Conservation (phyloP, 2,888 invertebrate species). For the Hirudinaria manillensis region DNA sequence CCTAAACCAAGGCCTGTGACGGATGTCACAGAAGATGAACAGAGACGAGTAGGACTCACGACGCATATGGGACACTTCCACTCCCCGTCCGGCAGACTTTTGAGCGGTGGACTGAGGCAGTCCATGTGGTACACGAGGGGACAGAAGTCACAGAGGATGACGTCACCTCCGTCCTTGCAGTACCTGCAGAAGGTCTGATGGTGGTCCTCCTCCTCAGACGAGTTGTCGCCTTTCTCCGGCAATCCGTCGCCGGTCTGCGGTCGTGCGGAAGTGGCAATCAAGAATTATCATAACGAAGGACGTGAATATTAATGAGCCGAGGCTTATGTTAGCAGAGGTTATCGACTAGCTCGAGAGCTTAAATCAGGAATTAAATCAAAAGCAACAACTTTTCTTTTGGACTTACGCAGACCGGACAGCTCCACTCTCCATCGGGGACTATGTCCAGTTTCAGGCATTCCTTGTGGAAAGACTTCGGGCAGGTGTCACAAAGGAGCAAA, state of each 20-base stretch:
- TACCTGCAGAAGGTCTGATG: constrained; percentile 36
- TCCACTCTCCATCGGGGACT: constrained; percentile 42
- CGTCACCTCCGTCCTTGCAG: constrained; percentile 41
- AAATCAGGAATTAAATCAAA: not conserved
- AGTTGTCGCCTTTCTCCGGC: constrained; percentile 35
- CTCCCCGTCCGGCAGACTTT: constrained; percentile 41
- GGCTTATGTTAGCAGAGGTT: not conserved
- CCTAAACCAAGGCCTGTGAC: no score
- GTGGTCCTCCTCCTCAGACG: constrained; percentile 34
- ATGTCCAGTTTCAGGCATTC: constrained; percentile 41
- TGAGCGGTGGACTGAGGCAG: constrained; percentile 40
- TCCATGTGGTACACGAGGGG: constrained; percentile 40
- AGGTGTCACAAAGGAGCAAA: constrained; percentile 41
- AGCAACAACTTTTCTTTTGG: not conserved
- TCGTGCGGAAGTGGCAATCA: not conserved
- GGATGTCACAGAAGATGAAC: no score
- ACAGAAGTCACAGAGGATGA: constrained; percentile 42
- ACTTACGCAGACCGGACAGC: constrained; percentile 42
- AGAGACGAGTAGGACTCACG: constrained; percentile 34
- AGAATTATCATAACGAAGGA: not conserved
- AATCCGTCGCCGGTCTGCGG: constrained; percentile 36
- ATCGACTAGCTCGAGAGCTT: not conserved
- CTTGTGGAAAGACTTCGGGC: constrained; percentile 41
- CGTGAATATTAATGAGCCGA: not conserved
- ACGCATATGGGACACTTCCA: constrained; percentile 43